Percentiles rank a stretch among this genome's conserved stretches.
These are phyloP conservation scores for Mesembrinibis cayennensis DNA, from an alignment of 2,113 vertebrate genomes.

Conservation along the genomic window DNA sequence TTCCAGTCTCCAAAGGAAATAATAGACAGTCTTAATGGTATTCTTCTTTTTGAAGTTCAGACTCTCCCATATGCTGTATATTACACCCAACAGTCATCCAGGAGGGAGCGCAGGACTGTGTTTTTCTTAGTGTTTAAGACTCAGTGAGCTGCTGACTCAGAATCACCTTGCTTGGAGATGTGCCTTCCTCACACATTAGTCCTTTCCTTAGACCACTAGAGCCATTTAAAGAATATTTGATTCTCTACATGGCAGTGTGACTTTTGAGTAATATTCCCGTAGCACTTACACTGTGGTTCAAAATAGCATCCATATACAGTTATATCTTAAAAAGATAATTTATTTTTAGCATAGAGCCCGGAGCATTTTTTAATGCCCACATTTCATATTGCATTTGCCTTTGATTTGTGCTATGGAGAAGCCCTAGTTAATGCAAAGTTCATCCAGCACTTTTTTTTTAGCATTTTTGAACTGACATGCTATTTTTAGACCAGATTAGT, in stretches of 20 bases:
- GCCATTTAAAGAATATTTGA: neutral
- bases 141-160: constrained; percentile 20
- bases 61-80: neutral
- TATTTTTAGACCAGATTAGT: constrained; percentile 11
- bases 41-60: neutral
- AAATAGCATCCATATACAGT: neutral
- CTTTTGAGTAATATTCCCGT: neutral
- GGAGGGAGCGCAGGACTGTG: neutral
- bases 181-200: neutral
- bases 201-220: neutral
- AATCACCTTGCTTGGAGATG: neutral
- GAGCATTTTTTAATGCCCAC: neutral
- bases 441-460: neutral
- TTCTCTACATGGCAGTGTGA: neutral
- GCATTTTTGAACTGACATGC: neutral
- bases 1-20: neutral
- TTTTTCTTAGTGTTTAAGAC: neutral
- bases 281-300: neutral
- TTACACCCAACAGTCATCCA: neutral
- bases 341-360: constrained; percentile 24
- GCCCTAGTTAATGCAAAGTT: neutral
- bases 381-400: neutral
- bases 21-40: neutral
- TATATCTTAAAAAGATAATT: neutral
- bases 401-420: neutral